phyloP scores from a whole-genome alignment of 2,113 vertebrate species.

The Gopherus flavomarginatus region DNA sequence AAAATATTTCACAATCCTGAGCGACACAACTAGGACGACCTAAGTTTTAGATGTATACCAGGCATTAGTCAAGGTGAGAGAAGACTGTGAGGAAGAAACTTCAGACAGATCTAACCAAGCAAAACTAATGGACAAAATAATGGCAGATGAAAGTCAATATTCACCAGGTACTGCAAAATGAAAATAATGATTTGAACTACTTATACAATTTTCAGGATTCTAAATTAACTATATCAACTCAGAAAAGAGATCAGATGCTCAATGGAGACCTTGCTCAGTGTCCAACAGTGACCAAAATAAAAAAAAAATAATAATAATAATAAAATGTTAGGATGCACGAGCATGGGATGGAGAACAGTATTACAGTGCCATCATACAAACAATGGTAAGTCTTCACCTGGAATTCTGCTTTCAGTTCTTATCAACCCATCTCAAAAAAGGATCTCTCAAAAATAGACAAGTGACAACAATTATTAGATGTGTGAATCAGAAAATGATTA shows the following conservation, averaged over 20 bases:
- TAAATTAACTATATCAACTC: background rate
- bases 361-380: background rate
- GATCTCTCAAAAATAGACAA: background rate
- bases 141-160: background rate
- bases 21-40: no score
- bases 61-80: background rate
- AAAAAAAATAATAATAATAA: no score
- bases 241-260: background rate
- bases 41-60: no score
- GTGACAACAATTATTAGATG: background rate
- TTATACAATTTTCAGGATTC: background rate
- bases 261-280: background rate
- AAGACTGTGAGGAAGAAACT: background rate
- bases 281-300: no score
- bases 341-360: background rate
- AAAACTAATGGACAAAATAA: background rate
- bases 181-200: background rate
- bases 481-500: background rate
- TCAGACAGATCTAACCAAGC: background rate
- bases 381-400: background rate
- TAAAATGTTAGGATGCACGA: background rate
- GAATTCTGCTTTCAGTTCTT: background rate
- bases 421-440: background rate
- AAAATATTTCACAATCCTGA: no score
- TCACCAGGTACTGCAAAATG: background rate